These are phyloP conservation scores for Lates calcarifer DNA, from an alignment of 2,113 vertebrate species.

Conservation along the genomic window DNA sequence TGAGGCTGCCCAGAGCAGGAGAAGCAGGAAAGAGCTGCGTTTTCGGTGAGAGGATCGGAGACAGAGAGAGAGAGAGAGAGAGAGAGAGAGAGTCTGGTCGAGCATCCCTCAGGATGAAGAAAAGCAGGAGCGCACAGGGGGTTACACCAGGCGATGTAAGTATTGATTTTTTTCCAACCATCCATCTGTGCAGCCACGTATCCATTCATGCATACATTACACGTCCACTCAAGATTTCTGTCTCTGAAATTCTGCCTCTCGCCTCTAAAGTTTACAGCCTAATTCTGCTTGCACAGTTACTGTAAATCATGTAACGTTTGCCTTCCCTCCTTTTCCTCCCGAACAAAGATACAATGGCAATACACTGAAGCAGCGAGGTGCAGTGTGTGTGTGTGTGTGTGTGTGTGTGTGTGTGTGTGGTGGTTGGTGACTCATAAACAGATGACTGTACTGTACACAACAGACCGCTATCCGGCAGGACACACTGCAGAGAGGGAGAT, in stretches of 20 bases:
- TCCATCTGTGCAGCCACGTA: constrained; percentile 29
- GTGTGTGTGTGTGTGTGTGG: constrained; percentile 43
- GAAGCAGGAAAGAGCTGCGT: constrained; percentile 35
- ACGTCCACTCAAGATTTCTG: not conserved
- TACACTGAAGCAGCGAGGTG: constrained; percentile 33
- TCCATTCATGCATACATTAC: constrained; percentile 31
- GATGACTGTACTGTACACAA: constrained; percentile 76
- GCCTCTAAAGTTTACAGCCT: constrained; percentile 32
- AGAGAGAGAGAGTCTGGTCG: constrained; percentile 19
- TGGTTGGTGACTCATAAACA: constrained; percentile 73
- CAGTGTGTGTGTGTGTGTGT: constrained; percentile 46
- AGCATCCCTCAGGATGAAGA: constrained; percentile 88
- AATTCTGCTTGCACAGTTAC: constrained; percentile 15
- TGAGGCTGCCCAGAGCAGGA: constrained; percentile 49
- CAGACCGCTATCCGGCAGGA: constrained; percentile 65
- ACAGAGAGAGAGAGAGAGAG: not conserved
- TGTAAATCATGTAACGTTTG: constrained; percentile 32
- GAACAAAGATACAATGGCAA: constrained; percentile 31
- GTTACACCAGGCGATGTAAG: constrained; percentile 90
- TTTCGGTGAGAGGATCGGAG: constrained; percentile 32
- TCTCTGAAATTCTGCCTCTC: constrained; percentile 9
- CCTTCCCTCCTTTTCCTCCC: not conserved
- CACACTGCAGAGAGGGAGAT: constrained; percentile 51
- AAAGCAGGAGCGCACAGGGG: constrained; percentile 92
- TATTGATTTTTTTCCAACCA: constrained; percentile 47